Percentiles rank a stretch among this genome's conserved stretches.
phyloP scores from a whole-genome alignment of 2,113 vertebrate species.

The Crotalus tigris region DNA sequence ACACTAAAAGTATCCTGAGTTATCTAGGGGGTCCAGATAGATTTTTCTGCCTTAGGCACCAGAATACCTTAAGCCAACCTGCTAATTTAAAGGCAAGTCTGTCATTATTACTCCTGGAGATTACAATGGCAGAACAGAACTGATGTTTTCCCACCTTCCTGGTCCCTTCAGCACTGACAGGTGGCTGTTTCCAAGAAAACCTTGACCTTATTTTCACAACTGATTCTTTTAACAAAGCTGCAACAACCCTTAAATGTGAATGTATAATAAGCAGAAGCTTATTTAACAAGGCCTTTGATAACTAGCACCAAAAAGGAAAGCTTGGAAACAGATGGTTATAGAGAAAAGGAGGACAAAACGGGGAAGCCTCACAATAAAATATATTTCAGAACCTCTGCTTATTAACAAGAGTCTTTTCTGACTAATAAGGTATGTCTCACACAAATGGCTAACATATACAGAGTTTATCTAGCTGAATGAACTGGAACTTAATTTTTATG shows the following conservation, averaged over 20 bases:
- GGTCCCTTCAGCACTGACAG: not conserved
- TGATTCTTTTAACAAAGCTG: conserved; percentile 4
- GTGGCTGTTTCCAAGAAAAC: conserved; percentile 17
- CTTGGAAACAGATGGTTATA: conserved; percentile 21
- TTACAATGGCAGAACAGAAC: not conserved
- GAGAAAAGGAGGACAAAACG: not conserved
- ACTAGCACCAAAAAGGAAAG: conserved; percentile 4
- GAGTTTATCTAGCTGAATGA: conserved; percentile 7
- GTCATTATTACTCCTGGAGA: not conserved
- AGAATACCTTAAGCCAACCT: not conserved
- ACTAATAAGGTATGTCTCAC: conserved; percentile 24
- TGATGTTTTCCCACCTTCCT: not conserved
- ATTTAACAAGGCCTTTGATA: conserved; percentile 32
- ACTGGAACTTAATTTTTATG: conserved; percentile 3
- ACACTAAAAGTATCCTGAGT: not conserved
- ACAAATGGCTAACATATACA: conserved; percentile 8
- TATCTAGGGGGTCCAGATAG: not conserved
- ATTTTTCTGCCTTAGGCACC: not conserved
- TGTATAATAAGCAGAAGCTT: conserved; percentile 14
- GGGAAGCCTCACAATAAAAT: not conserved
- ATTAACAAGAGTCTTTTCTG: conserved; percentile 23
- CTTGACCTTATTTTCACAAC: not conserved
- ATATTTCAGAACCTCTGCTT: not conserved
- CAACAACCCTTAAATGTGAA: not conserved
- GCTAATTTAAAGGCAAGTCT: not conserved